A percentile compares a stretch with the other conserved stretches of the same genome.
These are phyloP conservation scores for Wasmannia auropunctata DNA, from an alignment of 1,140 invertebrate genomes.

Conservation along the genomic window DNA sequence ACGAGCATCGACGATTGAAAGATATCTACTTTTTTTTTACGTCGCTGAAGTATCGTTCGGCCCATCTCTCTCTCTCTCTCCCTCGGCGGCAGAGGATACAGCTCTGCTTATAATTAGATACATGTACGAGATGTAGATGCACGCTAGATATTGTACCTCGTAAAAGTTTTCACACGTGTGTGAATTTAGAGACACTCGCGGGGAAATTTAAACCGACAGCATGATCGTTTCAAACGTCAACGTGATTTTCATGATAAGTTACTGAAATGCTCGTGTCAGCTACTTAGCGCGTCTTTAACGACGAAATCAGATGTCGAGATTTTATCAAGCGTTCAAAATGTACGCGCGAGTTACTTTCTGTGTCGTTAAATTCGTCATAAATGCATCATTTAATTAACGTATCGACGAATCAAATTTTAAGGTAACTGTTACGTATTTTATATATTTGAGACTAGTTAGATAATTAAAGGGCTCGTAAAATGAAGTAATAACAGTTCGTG, in stretches of 20 bases:
- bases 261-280: neutral
- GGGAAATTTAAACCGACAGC: slow-evolving; percentile 3
- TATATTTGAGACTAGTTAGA: neutral
- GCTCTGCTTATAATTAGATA: slow-evolving; percentile 14
- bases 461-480: neutral
- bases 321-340: neutral
- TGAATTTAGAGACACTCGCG: neutral
- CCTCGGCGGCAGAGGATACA: neutral
- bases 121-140: slow-evolving; percentile 4
- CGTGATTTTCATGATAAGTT: neutral
- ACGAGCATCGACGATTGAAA: neutral
- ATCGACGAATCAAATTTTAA: neutral
- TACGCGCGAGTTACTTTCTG: neutral
- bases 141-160: neutral
- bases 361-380: neutral
- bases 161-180: slow-evolving; percentile 5
- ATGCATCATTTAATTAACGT: neutral
- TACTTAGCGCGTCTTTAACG: neutral
- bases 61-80: no score
- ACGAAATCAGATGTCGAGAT: neutral
- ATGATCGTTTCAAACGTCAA: neutral
- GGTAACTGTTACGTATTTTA: neutral
- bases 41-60: neutral
- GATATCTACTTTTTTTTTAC: slow-evolving; percentile 23
- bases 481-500: no score